Percentiles rank a stretch among this genome's conserved stretches.
Conservation (phyloP, 2,113 vertebrate genomes). For the Mormyrus iriodes region DNA sequence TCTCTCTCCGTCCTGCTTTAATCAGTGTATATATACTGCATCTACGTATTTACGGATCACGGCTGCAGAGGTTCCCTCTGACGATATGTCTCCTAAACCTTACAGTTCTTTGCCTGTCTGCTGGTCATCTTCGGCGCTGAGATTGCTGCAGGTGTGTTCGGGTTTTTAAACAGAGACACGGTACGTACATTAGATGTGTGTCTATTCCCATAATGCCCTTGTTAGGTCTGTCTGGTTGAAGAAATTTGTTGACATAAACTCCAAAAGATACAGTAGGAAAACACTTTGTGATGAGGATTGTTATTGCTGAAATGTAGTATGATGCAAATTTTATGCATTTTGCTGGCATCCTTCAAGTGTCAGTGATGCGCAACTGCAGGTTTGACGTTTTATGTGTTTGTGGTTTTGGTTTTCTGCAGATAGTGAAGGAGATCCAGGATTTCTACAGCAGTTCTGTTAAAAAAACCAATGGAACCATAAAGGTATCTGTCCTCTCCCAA, state of each 20-base stretch:
- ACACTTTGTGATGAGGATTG: background rate
- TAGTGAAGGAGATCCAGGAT: constrained; percentile 75
- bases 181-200: constrained; percentile 47
- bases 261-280: background rate
- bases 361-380: background rate
- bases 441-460: constrained; percentile 70
- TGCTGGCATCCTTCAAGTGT: background rate
- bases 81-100: constrained; percentile 19
- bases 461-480: constrained; percentile 56
- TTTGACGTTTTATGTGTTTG: background rate
- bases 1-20: background rate
- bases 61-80: background rate
- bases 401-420: constrained; percentile 55
- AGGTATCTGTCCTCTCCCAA: constrained; percentile 48
- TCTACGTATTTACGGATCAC: background rate
- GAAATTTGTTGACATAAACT: background rate
- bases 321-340: background rate
- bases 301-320: background rate
- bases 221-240: background rate
- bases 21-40: background rate
- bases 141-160: constrained; percentile 89
- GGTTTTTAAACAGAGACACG: constrained; percentile 85
- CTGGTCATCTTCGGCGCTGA: constrained; percentile 94
- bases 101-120: constrained; percentile 88
- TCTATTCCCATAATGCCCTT: background rate